phyloP scores from a whole-genome alignment of 2,888 invertebrate species.

The Euphydryas editha region DNA sequence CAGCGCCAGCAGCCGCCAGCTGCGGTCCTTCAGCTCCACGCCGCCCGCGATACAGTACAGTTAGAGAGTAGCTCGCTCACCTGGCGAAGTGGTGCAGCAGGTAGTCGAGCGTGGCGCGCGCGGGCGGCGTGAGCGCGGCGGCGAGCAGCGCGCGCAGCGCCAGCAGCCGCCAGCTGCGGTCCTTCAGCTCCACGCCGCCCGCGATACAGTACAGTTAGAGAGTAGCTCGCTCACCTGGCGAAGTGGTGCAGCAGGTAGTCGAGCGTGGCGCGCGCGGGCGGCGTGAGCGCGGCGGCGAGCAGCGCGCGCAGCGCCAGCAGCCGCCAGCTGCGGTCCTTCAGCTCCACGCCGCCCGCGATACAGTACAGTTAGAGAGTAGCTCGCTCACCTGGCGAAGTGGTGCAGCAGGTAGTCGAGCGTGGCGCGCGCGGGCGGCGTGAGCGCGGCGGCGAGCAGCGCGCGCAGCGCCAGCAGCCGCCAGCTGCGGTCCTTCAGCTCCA shows the following conservation, averaged over 20 bases:
- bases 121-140: slow-evolving; percentile 91
- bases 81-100: slow-evolving; percentile 97
- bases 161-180: slow-evolving; percentile 93
- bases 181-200: slow-evolving; percentile 82
- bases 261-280: too few species aligned
- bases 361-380: too few species aligned
- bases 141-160: slow-evolving; percentile 92
- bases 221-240: too few species aligned
- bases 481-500: slow-evolving; percentile 87
- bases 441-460: slow-evolving; percentile 90
- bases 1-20: slow-evolving; percentile 92
- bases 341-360: background rate
- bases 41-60: background rate
- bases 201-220: too few species aligned
- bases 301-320: too few species aligned
- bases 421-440: slow-evolving; percentile 93
- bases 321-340: too few species aligned
- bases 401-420: slow-evolving; percentile 96
- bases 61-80: slow-evolving; percentile 80
- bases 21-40: slow-evolving; percentile 86
- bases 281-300: too few species aligned
- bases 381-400: slow-evolving; percentile 91
- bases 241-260: too few species aligned
- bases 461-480: slow-evolving; percentile 93
- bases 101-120: slow-evolving; percentile 95